phyloP scores from a whole-genome alignment of 2,797 vertebrate species.

The Danio kyathit region DNA sequence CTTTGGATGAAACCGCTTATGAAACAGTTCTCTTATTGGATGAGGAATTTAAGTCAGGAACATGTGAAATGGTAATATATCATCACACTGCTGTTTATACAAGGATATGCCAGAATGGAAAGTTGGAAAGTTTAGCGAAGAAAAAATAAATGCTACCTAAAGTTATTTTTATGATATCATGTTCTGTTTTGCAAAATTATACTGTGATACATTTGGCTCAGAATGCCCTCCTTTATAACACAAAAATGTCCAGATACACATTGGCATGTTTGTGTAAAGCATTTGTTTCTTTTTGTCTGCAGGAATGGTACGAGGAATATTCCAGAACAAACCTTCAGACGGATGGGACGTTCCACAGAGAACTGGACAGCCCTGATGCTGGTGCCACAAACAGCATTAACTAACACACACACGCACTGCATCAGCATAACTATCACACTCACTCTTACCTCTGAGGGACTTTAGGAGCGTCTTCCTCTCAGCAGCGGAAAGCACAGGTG shows the following conservation, averaged over 20 bases:
- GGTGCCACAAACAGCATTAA: conserved; percentile 68
- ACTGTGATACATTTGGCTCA: conserved; percentile 3
- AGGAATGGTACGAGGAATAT: conserved; percentile 96
- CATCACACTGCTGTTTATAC: conserved; percentile 7
- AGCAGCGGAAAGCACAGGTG: conserved; percentile 27
- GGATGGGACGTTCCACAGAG: conserved; percentile 67
- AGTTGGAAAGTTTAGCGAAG: conserved; percentile 12
- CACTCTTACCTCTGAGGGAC: conserved; percentile 35
- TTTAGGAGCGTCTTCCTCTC: conserved; percentile 27
- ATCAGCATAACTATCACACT: conserved; percentile 25
- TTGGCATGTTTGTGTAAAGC: conserved; percentile 4
- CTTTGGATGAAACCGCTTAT: no score
- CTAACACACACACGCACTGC: conserved; percentile 50
- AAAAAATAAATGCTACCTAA: not conserved
- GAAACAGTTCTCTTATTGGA: not conserved
- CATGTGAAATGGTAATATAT: not conserved
- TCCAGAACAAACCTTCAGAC: conserved; percentile 80
- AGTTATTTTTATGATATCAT: not conserved
- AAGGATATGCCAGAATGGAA: not conserved
- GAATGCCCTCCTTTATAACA: not conserved
- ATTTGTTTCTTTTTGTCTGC: conserved; percentile 44
- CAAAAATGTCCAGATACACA: not conserved
- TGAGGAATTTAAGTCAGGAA: not conserved
- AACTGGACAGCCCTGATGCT: conserved; percentile 63
- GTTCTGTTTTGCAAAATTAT: not conserved